Conservation (phyloP, 2,797 vertebrate species). For the Nothura maculosa region DNA sequence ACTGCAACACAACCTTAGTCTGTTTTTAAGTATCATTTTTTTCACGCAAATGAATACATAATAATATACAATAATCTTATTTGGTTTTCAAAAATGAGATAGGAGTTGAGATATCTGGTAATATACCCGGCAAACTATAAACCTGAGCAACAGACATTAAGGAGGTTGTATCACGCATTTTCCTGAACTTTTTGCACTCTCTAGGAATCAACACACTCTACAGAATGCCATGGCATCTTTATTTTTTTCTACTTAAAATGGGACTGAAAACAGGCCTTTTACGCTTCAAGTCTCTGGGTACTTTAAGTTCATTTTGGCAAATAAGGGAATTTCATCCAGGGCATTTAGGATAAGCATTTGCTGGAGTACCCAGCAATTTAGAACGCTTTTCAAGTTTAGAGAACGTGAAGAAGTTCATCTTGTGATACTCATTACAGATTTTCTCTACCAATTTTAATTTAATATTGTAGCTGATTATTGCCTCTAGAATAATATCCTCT, state of each 20-base stretch:
- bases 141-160: background rate
- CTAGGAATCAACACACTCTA: background rate
- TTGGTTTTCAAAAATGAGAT: background rate
- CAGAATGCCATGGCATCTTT: background rate
- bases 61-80: background rate
- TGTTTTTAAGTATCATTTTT: background rate
- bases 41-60: background rate
- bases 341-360: background rate
- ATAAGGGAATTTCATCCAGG: background rate
- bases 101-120: background rate
- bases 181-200: background rate
- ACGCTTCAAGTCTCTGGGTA: rapidly evolving
- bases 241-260: background rate
- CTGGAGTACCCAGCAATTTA: background rate
- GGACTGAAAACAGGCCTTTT: background rate
- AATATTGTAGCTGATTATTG: background rate
- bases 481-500: background rate
- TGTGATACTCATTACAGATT: background rate
- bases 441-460: background rate
- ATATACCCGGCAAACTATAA: background rate
- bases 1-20: background rate
- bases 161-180: background rate
- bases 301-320: background rate
- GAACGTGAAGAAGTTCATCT: background rate
- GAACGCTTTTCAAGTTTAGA: background rate